Conservation (phyloP, 2,797 vertebrate species). For the Sebastes hubbsi region DNA sequence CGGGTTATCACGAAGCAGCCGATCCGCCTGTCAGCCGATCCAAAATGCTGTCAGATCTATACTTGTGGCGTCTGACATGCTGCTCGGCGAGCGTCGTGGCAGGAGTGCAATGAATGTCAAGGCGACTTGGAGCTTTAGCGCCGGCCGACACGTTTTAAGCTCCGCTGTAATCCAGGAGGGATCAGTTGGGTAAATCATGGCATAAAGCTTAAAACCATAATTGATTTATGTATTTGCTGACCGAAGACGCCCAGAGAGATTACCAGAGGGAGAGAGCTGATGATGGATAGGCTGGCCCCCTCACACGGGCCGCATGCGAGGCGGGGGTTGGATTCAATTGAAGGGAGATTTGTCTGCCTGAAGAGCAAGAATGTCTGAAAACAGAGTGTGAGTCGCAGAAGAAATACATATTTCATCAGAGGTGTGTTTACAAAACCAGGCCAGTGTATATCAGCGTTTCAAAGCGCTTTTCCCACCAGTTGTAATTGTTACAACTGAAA, state of each 20-base stretch:
- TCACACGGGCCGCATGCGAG: slow-evolving; percentile 37
- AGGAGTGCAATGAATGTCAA: slow-evolving; percentile 66
- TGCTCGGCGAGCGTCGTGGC: slow-evolving; percentile 43
- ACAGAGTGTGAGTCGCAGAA: slow-evolving; percentile 18
- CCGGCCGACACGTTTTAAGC: slow-evolving; percentile 76
- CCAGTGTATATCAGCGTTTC: not conserved
- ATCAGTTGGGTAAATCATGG: slow-evolving; percentile 85
- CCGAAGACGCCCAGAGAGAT: slow-evolving; percentile 82
- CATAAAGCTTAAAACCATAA: slow-evolving; percentile 87
- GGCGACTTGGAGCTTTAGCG: slow-evolving; percentile 60
- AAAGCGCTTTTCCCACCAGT: not conserved
- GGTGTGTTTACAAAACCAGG: not conserved
- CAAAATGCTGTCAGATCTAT: not conserved
- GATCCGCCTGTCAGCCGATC: not conserved
- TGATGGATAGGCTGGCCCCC: slow-evolving; percentile 75
- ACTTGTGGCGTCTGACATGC: slow-evolving; percentile 40
- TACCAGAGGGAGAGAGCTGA: slow-evolving; percentile 74
- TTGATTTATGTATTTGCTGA: slow-evolving; percentile 89
- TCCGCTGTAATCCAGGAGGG: slow-evolving; percentile 81
- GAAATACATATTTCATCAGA: not conserved
- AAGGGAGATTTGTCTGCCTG: slow-evolving; percentile 69
- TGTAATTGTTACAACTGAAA: not conserved
- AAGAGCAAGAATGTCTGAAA: slow-evolving; percentile 49
- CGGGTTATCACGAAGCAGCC: slow-evolving; percentile 5
- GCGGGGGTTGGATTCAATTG: slow-evolving; percentile 62